Evolutionary conservation across 2,888 invertebrate genomes (phyloP), one percentile per base, ranked within the genome.

Genomic region (Dasypogon diadema): DNA sequence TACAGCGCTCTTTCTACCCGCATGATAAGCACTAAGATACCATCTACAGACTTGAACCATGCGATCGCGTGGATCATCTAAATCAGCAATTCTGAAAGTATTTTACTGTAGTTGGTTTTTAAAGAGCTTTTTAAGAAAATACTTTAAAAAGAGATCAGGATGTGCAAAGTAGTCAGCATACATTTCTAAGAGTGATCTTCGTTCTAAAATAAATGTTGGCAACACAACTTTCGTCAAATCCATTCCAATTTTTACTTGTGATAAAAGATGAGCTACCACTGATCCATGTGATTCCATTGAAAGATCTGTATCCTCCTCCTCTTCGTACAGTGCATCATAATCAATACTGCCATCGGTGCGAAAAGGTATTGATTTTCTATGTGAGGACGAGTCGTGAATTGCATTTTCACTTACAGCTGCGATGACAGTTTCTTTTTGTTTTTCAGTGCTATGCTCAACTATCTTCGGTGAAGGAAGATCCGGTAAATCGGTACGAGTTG

Each of bases 111-210:
- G 42, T n/a, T 16, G n/a, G 51, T 65, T 63, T 34, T 55, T 51
- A 60, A 24, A 77, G 24, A 18, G 42, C 30, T n/a, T 34, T 75
- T 46, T 42, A 24, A 74, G 60, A 74, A 68, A 81, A 86, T 87
- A 96, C 96, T 90, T 93, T 79, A 94, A 90, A 87, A 99, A 99
- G 82, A 98, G 91, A 87, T 99, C 98, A 0, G 99, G 98, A 89
- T 99, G 99, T 10, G 99, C 98, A 87, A 99, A 98, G 85, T 99
- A 99, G 88, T 99, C 99, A 63, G 99, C 99, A 86, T 98, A 99
- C 99, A 99, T 99, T 88, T 99, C 99, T 58, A 99, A 89, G 46
- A 99, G 89, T 0, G 99, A 99, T 78, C 99, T 91, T 85, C 97
- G 91, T 85, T 99, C 99, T 81, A 99, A 87, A 81, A 99, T 99